These are phyloP conservation scores for Chionomys nivalis DNA, from an alignment of 2,113 vertebrate genomes.

Conservation along the genomic window DNA sequence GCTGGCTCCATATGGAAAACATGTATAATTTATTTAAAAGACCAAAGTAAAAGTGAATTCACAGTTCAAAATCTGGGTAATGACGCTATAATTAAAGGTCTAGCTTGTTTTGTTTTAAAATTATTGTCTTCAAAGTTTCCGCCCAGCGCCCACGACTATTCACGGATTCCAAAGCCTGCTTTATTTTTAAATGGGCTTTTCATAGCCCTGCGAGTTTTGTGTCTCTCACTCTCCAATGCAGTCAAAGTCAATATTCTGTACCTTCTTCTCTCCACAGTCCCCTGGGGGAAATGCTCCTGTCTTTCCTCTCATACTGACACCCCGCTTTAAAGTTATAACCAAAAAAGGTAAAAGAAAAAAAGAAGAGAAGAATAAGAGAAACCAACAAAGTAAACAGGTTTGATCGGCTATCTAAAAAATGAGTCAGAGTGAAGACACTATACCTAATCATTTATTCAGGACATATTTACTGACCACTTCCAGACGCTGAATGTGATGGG, in stretches of 20 bases:
- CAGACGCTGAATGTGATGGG: not conserved
- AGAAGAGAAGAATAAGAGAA: not conserved
- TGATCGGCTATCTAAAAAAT: not conserved
- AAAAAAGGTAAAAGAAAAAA: not conserved
- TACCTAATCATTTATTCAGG: not conserved
- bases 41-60: constrained; percentile 79
- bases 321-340: not conserved
- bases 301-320: not conserved
- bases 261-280: not conserved
- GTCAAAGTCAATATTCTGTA: not conserved
- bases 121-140: constrained; percentile 78
- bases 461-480: not conserved
- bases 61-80: constrained; percentile 78
- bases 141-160: constrained; percentile 50
- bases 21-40: constrained; percentile 80
- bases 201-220: constrained; percentile 22
- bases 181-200: constrained; percentile 39
- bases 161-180: constrained; percentile 67
- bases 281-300: not conserved
- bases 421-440: not conserved
- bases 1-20: constrained; percentile 76
- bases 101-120: constrained; percentile 79
- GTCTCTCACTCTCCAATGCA: not conserved
- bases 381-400: not conserved
- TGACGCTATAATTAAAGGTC: constrained; percentile 79